phyloP scores from a whole-genome alignment of 1,140 invertebrate genomes.

The Andricus grossulariae region DNA sequence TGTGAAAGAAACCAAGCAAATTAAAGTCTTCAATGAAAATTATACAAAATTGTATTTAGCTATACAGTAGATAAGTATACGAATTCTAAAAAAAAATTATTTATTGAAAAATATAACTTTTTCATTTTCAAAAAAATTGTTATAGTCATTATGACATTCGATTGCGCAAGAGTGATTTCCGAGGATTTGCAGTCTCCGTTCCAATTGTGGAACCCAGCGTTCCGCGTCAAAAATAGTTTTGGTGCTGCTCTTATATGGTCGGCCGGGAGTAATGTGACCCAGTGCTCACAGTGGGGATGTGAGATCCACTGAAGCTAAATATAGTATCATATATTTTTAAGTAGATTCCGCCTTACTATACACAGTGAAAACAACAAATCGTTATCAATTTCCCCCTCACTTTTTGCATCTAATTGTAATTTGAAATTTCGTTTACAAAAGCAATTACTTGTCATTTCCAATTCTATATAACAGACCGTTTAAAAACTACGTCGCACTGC shows the following conservation, averaged over 20 bases:
- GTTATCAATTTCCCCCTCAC: background rate
- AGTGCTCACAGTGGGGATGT: slow-evolving; percentile 58
- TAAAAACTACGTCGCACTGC: background rate
- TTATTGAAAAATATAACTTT: background rate
- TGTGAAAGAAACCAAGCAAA: too few species aligned
- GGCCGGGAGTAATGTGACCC: slow-evolving; percentile 69
- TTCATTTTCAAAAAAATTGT: background rate
- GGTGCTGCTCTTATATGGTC: slow-evolving; percentile 73
- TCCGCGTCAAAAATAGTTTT: slow-evolving; percentile 71
- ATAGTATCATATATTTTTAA: slow-evolving; percentile 72
- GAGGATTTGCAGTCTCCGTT: slow-evolving; percentile 40
- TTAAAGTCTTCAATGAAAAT: too few species aligned
- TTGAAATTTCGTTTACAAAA: slow-evolving; percentile 7
- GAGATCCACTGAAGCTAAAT: slow-evolving; percentile 56
- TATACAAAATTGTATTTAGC: too few species aligned
- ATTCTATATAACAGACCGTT: background rate
- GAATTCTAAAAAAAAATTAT: background rate
- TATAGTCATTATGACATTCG: slow-evolving; percentile 33
- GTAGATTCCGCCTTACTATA: slow-evolving; percentile 45
- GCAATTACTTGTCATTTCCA: background rate
- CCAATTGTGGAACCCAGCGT: slow-evolving; percentile 55
- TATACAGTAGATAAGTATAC: background rate
- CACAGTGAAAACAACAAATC: background rate
- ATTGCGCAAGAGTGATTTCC: slow-evolving; percentile 47
- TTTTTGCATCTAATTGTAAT: background rate